Conservation (phyloP, 2,113 vertebrate species). For the Pheucticus melanocephalus region DNA sequence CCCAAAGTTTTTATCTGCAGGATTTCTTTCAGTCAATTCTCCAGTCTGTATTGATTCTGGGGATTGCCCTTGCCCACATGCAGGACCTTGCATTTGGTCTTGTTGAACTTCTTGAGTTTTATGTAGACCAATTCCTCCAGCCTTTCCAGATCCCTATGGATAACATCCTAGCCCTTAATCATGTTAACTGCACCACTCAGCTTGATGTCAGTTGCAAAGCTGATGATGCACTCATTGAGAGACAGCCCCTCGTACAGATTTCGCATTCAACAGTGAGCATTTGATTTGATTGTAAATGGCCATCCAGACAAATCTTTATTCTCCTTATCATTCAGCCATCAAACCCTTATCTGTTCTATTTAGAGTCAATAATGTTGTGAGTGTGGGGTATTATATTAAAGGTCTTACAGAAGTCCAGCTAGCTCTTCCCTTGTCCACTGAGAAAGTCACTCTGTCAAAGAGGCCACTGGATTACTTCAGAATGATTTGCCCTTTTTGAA, state of each 20-base stretch:
- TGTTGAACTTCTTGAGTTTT: background rate
- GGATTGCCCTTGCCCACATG: background rate
- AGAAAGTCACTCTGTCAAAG: background rate
- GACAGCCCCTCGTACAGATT: accelerated
- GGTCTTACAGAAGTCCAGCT: background rate
- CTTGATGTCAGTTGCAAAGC: background rate
- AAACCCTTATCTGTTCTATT: background rate
- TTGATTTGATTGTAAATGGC: background rate
- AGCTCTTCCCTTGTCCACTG: background rate
- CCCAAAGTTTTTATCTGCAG: background rate
- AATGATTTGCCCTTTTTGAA: background rate
- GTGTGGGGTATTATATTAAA: background rate
- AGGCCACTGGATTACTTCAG: background rate
- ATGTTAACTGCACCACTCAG: accelerated
- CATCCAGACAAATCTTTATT: background rate
- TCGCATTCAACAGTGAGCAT: background rate
- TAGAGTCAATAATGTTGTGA: background rate
- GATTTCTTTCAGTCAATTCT: background rate
- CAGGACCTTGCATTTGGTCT: background rate
- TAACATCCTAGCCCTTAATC: accelerated
- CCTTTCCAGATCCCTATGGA: background rate
- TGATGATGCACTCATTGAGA: background rate
- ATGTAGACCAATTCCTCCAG: background rate
- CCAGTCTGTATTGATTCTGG: background rate
- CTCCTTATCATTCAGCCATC: background rate